These are phyloP conservation scores for Acleris cristana DNA, from an alignment of 2,888 invertebrate genomes.

Conservation along the genomic window DNA sequence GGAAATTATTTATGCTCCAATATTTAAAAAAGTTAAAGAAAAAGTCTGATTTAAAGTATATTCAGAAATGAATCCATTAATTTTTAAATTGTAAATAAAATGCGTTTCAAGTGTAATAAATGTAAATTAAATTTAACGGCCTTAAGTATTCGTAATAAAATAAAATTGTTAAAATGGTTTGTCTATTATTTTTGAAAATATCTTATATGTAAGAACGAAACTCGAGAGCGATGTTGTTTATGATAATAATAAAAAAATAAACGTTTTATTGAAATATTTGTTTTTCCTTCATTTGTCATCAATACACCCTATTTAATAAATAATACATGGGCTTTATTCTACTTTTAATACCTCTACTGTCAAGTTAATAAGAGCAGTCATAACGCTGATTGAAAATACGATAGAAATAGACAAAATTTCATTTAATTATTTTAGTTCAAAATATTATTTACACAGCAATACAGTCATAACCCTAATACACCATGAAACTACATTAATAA, in stretches of 20 bases:
- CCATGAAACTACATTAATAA: no score
- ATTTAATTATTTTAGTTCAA: no score
- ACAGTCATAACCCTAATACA: no score
- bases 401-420: no score
- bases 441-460: no score
- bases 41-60: no score
- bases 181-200: slow-evolving; percentile 20
- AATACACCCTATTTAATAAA: background rate
- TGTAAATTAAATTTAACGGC: slow-evolving; percentile 29
- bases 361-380: no score
- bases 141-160: slow-evolving; percentile 28
- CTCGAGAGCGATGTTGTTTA: slow-evolving; percentile 41
- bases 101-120: background rate
- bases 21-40: no score
- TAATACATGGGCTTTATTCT: background rate
- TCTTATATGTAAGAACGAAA: slow-evolving; percentile 36
- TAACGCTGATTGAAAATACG: no score
- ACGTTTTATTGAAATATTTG: slow-evolving; percentile 37
- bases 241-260: slow-evolving; percentile 40
- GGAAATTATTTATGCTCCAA: no score
- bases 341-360: no score
- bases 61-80: no score
- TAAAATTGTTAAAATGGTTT: slow-evolving; percentile 16
- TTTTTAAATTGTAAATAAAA: background rate
- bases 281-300: slow-evolving; percentile 4